Base-by-base conservation (phyloP, 2,113 vertebrate species). In the Pyxicephalus adspersus region DNA sequence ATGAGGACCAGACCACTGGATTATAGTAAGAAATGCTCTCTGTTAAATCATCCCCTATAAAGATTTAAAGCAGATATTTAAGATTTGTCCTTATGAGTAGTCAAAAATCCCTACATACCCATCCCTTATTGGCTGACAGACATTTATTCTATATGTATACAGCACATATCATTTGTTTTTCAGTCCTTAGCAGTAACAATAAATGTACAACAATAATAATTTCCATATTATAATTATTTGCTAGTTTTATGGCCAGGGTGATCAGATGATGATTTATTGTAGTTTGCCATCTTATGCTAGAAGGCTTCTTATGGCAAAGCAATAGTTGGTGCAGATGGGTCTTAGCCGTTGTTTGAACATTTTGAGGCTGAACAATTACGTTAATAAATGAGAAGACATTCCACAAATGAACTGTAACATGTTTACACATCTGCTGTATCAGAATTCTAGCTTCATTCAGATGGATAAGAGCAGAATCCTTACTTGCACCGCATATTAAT, bases 321-420 rank as follows among this genome's bases (percentile, higher is more conserved):
- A 78, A 65, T 52, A 57, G 60, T 66, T 67, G 66, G 51, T 67
- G 29, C 76, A 78, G 76, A 78, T 78, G 71, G 71, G 71, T 22
- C 71, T 74, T 20, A 73, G 70, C 54, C 28, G 52, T 22, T 34
- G 52, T 52, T 73, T n/a, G 31, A 60, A 74, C 29, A 74, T 74
- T 74, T 74, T 78, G 76, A 57, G 76, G 64, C 63, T 78, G 64
- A 78, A 78, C 76, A 78, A 79, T 79, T 79, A 70, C 28, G 52
- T 79, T 60, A 68, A 79, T 60, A 79, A 79, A 79, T 79, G 77
- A 79, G 77, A 29, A 66, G 23, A 79, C 77, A 67, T 68, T 66
- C 65, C 64, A 60, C 64, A 79, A 79, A 70, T 79, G 77, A 68
- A 79, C 77, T 68, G 54, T 67, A 68, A 79, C 77, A 60, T 68